Base-by-base conservation (phyloP, 2,888 invertebrate genomes). In the Perizoma flavofasciatum region DNA sequence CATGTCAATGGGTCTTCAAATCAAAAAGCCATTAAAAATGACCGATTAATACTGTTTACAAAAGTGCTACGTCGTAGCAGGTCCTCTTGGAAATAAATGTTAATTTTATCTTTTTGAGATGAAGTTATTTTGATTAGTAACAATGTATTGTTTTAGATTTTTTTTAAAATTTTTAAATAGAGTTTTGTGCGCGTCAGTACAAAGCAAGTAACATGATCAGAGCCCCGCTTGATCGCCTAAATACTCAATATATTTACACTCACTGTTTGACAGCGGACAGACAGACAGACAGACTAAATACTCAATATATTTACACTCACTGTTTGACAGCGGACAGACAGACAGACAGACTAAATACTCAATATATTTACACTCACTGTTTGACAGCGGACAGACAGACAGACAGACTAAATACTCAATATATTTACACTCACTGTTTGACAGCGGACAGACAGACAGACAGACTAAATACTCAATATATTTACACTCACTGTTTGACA, bases 151-250 rank as follows among this genome's bases (percentile, higher is more conserved):
- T 22, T 22, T 22, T 22, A 22, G 22, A 22, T 22, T 22, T 2
- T 22, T 22, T 22, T 22, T 1, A 2, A 1, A 22, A 2, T 22
- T 22, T 3, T 22, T 22, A 1, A 2, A 37, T 49, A 9, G 9
- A 35, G 40, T 37, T 43, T n/a, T 40, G 49, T 49, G 39, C 45
- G 3, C 10, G 10, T 22, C 41, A 40, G 59, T 59, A 59, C 53
- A 40, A 5, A 9, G 4, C 55, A 43, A 71, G 87, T 82, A 86
- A 86, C 81, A 76, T 73, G 84, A 86, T 83, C 80, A 33, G 67
- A 68, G 75, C 72, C 72, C 71, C 77, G 86, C 75, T 74, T 77
- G 84, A 74, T 79, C 84, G 79, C 84, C 84, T 83, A 71, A 74
- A 71, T 67, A 65, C 76, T 64, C 71, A 67, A 70, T 37, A 57